Conservation (phyloP, 1,140 invertebrate genomes). For the Brachionus rotundiformis region DNA sequence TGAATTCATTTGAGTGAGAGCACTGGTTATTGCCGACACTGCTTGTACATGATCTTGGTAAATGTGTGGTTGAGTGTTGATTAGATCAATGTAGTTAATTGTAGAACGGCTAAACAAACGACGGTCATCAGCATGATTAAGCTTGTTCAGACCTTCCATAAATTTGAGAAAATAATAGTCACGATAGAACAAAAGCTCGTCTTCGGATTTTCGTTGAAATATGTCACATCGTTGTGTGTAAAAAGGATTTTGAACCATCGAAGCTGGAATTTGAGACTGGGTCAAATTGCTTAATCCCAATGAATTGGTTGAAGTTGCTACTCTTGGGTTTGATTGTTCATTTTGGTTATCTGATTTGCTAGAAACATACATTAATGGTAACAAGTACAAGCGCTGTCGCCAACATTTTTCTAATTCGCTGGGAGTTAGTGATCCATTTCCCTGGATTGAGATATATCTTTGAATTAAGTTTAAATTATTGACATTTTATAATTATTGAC, state of each 20-base stretch:
- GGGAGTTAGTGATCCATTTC: slow-evolving; percentile 41
- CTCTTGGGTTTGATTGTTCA: neutral
- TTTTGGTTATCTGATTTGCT: neutral
- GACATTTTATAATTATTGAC: no score
- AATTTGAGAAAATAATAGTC: slow-evolving; percentile 46
- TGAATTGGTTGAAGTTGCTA: neutral
- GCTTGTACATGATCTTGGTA: neutral
- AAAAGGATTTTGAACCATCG: slow-evolving; percentile 36
- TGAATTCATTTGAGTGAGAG: slow-evolving; percentile 1
- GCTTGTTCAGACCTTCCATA: slow-evolving; percentile 48
- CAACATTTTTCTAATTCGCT: slow-evolving; percentile 75
- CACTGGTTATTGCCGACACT: slow-evolving; percentile 17
- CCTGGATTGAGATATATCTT: slow-evolving; percentile 49
- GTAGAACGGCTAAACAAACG: slow-evolving; percentile 31
- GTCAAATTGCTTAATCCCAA: slow-evolving; percentile 27
- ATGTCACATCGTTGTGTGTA: slow-evolving; percentile 41
- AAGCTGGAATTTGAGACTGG: slow-evolving; percentile 30
- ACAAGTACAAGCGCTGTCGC: slow-evolving; percentile 83
- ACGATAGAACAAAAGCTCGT: slow-evolving; percentile 20
- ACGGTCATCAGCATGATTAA: slow-evolving; percentile 15
- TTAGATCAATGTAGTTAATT: slow-evolving; percentile 9
- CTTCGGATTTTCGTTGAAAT: slow-evolving; percentile 22
- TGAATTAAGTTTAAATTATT: neutral
- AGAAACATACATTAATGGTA: slow-evolving; percentile 67
- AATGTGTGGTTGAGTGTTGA: neutral